Base-by-base conservation (phyloP, 2,888 invertebrate genomes). In the Chouioia cunea region DNA sequence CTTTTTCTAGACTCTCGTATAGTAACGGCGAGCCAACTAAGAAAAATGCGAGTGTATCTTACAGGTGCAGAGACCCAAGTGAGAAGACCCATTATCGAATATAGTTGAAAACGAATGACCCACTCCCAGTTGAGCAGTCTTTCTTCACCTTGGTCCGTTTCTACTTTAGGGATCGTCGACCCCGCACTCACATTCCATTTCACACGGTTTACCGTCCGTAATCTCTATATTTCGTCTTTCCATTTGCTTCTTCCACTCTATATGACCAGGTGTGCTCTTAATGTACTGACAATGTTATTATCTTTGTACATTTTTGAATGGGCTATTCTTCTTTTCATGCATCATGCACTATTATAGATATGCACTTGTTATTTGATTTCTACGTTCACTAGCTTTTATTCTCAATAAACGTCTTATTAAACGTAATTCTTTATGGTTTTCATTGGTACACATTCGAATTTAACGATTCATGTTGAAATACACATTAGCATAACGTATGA, bases 21-120 rank as follows among this genome's bases (percentile, higher is more conserved):
- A 54, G 48, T 27, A 18, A 3, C n/a, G 50, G n/a, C 54, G 15
- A 12, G 56, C 56, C 10, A 53, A 47, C 27, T 23, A 1, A 59
- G 54, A 67, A 64, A 67, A 64, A 54, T 59, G 58, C 54, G 20
- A 18, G 50, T 20, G 43, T 50, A 16, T 18, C 18, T 54, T 67
- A 77, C 78, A 78, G 77, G 77, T 78, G 78, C 74, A 74, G 68
- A 54, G 70, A 66, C 71, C 73, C 56, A 47, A 60, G 59, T 56
- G 48, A 22, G 63, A 73, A 72, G 74, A 73, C 70, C 77, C 75
- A 75, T 79, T 78, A 77, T 78, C 77, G 73, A 75, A 76, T 79
- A 79, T 79, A 72, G 72, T 78, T 76, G 78, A 78, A 80, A 81
- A 80, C 77, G 74, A 74, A 73, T 78, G 79, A 79, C 77, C 78